Base-by-base conservation (phyloP, 1,140 invertebrate genomes). In the Condylostylus longicornis region DNA sequence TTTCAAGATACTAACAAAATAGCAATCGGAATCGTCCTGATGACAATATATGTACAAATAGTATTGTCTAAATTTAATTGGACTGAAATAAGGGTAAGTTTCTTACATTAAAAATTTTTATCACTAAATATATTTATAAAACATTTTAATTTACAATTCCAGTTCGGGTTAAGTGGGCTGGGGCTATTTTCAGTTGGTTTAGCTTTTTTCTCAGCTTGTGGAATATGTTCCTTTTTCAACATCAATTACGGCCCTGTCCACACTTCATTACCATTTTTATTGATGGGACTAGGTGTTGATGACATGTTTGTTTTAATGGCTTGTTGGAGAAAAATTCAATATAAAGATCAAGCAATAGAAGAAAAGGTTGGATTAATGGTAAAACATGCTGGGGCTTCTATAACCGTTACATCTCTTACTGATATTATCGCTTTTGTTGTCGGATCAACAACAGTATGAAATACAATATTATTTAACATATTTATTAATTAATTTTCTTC, bases 291-390 rank as follows among this genome's bases (percentile, higher is more conserved):
- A 42, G 80, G 80, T 29, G 71, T 85, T 37, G 79, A 86, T 54
- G 77, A 86, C 62, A 81, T 83, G 67, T 79, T 84, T 66, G 71
- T 87, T 4, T 78, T 85, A 65, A 71, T 81, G 67, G 74, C 79
- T 40, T 74, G 72, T 52, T 79, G 74, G 74, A 67, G 74, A 42
- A 68, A 75, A 45, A 51, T 77, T 22, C 45, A 61, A 40, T 53
- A 56, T 19, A 66, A 74, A 48, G 15, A 31, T 8, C 53, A 58
- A 14, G 50, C 60, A 17, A 43, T 79, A 13, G 62, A 67, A 8
- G 64, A 75, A 47, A 69, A 69, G 55, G 62, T 82, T 28, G 79
- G 71, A 4, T 47, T 74, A 15, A 76, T 79, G 59, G 53, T 88
- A 36, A 73, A 79, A 53, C 76, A 81, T 50, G 82, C 81, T 15